Evolutionary conservation across 2,888 invertebrate genomes (phyloP).

Genomic region (Lissocephala sabroskyi): DNA sequence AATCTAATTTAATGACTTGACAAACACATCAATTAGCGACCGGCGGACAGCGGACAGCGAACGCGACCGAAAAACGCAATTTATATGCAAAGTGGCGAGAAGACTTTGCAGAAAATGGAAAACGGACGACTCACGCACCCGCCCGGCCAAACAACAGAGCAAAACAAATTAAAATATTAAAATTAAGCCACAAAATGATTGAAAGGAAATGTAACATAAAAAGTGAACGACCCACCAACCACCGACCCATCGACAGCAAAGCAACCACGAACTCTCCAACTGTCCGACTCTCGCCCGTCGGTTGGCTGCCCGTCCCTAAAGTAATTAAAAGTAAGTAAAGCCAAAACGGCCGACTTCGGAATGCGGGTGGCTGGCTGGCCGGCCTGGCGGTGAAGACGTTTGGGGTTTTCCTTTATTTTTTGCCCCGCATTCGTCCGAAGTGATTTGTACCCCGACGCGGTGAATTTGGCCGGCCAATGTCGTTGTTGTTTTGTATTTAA

Average conservation of each 20-base stretch:
- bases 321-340: constrained; percentile 64
- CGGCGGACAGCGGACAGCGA: constrained; percentile 10
- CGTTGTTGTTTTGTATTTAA: constrained; percentile 31
- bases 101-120: constrained; percentile 30
- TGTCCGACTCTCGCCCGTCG: too few species aligned
- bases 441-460: constrained; percentile 29
- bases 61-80: constrained; percentile 24
- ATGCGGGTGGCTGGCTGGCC: constrained; percentile 11
- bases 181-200: constrained; percentile 64
- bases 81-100: constrained; percentile 54
- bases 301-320: constrained; percentile 46
- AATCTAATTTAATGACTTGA: constrained; percentile 67
- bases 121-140: constrained; percentile 4
- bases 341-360: constrained; percentile 21
- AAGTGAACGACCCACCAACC: constrained; percentile 11
- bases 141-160: constrained; percentile 5
- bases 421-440: constrained; percentile 6
- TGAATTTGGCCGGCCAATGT: too few species aligned
- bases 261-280: not conserved
- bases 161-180: constrained; percentile 67
- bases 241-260: too few species aligned
- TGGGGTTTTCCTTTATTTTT: not conserved
- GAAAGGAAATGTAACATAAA: constrained; percentile 52
- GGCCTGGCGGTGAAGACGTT: constrained; percentile 14
- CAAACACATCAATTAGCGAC: constrained; percentile 65